phyloP scores from a whole-genome alignment of 2,113 vertebrate species.

The Microtus richardsoni region DNA sequence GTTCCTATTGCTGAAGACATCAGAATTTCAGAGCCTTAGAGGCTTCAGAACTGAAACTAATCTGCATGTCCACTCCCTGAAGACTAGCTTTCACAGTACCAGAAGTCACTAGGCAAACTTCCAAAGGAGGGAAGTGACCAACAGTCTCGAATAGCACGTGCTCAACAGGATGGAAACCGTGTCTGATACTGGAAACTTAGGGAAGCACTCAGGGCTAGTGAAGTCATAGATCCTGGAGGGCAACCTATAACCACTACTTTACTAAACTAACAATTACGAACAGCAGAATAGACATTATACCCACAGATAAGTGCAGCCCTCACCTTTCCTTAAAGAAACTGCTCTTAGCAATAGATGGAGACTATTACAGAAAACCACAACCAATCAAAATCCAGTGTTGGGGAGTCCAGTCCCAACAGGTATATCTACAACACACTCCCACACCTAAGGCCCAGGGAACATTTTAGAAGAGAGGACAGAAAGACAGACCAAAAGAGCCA shows the following conservation, averaged over 20 bases:
- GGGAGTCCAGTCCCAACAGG: not conserved
- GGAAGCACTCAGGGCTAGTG: not conserved
- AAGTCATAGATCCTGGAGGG: not conserved
- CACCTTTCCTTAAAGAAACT: not conserved
- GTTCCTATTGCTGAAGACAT: not conserved
- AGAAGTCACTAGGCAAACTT: not conserved
- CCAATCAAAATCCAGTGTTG: not conserved
- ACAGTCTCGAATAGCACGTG: not conserved
- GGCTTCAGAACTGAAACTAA: not conserved
- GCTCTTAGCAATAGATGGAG: not conserved
- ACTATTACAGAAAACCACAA: not conserved
- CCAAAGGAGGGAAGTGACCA: not conserved
- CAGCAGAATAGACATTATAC: not conserved
- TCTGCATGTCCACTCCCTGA: not conserved
- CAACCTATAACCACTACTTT: not conserved
- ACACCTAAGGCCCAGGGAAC: not conserved
- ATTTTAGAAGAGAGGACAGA: not conserved
- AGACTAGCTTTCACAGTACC: not conserved
- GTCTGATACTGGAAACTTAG: not conserved
- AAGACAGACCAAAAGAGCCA: not conserved
- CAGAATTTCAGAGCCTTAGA: not conserved
- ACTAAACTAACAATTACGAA: not conserved
- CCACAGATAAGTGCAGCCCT: not conserved
- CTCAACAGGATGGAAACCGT: not conserved
- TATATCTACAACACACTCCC: not conserved